phyloP scores from a whole-genome alignment of 1,140 invertebrate species.

The Venturia canescens region DNA sequence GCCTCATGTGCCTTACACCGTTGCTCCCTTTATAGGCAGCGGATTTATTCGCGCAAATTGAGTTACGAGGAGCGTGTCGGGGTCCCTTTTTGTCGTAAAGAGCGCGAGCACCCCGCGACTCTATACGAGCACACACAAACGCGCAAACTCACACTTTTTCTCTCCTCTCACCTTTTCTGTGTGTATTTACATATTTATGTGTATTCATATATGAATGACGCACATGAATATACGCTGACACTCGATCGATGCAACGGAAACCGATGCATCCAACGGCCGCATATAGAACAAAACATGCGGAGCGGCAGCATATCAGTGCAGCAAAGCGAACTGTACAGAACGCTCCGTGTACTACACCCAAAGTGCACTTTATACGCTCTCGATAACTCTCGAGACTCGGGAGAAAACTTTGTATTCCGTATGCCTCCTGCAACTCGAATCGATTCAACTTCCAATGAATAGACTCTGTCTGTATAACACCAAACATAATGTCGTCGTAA shows the following conservation, averaged over 20 bases:
- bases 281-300: neutral
- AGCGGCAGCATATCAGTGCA: conserved; percentile 12
- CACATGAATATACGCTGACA: neutral
- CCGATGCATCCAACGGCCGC: conserved; percentile 28
- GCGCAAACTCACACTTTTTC: neutral
- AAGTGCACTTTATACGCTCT: conserved; percentile 41
- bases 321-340: neutral
- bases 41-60: conserved; percentile 40
- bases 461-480: too few species aligned
- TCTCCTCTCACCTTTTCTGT: too few species aligned
- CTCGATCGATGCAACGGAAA: conserved; percentile 40
- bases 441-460: conserved; percentile 6
- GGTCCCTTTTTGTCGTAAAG: conserved; percentile 28
- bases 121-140: neutral
- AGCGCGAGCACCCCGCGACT: conserved; percentile 3
- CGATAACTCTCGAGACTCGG: conserved; percentile 32
- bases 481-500: too few species aligned
- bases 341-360: conserved; percentile 19
- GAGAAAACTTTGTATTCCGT: conserved; percentile 33
- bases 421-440: neutral
- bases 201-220: neutral
- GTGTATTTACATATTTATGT: too few species aligned
- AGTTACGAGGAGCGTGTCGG: conserved; percentile 11
- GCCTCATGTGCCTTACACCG: neutral
- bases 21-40: conserved; percentile 35